Percentiles rank a stretch among this genome's conserved stretches.
Evolutionary conservation across 2,113 vertebrate genomes (phyloP).

Genomic region (Polypterus senegalus): DNA sequence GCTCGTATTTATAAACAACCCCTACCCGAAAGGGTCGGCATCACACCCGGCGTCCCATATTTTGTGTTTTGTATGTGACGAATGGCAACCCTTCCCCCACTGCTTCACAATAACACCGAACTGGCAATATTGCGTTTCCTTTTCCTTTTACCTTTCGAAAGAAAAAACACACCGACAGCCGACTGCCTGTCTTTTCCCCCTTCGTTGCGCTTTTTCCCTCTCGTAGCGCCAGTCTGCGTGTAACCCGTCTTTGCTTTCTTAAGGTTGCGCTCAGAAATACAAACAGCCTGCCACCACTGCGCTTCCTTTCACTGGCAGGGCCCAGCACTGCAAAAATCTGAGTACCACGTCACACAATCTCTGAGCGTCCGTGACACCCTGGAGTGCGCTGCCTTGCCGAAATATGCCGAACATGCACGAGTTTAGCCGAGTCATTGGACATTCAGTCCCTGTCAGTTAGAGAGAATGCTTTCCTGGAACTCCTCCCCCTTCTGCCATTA

Average conservation of each 20-base stretch:
- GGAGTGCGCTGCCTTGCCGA: conserved; percentile 14
- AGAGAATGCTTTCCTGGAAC: no score
- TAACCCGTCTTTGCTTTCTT: conserved; percentile 10
- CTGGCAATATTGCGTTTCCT: conserved; percentile 21
- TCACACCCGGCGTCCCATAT: no score
- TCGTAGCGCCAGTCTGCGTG: background rate
- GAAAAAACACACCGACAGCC: conserved; percentile 6
- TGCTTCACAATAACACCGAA: conserved; percentile 44
- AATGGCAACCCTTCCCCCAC: conserved; percentile 42
- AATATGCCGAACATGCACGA: no score
- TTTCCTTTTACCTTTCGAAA: conserved; percentile 45
- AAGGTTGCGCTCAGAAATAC: conserved; percentile 43
- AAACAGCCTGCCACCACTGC: conserved; percentile 45
- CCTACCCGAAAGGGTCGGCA: no score
- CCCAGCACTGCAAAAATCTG: conserved; percentile 45
- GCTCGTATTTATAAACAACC: no score
- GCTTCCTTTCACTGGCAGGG: conserved; percentile 52
- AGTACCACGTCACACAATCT: conserved; percentile 43
- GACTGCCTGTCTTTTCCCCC: conserved; percentile 9
- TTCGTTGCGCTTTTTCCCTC: conserved; percentile 7
- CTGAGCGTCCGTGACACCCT: conserved; percentile 39
- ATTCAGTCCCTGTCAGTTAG: no score
- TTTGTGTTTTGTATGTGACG: conserved; percentile 1
- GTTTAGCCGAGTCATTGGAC: no score
- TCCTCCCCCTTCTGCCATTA: no score